Percentiles rank a stretch among this genome's conserved stretches.
These are phyloP conservation scores for Mohoua ochrocephala DNA, from an alignment of 2,113 vertebrate species.

Conservation along the genomic window DNA sequence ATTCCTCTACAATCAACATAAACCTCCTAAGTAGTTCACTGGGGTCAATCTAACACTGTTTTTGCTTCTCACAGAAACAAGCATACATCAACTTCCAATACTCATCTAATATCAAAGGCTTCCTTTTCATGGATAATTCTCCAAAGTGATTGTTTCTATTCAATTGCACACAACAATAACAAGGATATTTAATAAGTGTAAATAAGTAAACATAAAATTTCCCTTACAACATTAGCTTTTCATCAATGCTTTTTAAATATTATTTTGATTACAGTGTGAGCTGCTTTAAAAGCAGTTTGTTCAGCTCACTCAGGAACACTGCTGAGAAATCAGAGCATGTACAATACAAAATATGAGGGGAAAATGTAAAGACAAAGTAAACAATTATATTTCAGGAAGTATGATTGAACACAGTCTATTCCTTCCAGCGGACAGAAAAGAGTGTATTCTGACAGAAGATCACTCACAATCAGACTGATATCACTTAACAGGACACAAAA, in stretches of 20 bases:
- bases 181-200: background rate
- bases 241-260: constrained; percentile 43
- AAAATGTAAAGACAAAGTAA: constrained; percentile 48
- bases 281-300: constrained; percentile 50
- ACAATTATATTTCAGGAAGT: constrained; percentile 47
- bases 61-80: constrained; percentile 59
- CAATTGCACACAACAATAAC: constrained; percentile 24
- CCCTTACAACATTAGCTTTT: constrained; percentile 18
- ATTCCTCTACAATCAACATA: background rate
- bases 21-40: background rate
- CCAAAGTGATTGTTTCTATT: constrained; percentile 52
- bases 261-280: constrained; percentile 39
- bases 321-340: constrained; percentile 36
- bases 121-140: constrained; percentile 29
- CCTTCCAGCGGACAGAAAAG: background rate
- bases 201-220: constrained; percentile 22
- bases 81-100: constrained; percentile 23
- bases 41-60: background rate
- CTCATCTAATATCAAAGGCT: constrained; percentile 58
- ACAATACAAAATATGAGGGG: constrained; percentile 29
- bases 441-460: background rate
- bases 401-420: background rate
- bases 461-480: background rate
- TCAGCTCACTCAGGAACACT: background rate
- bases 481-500: background rate